Base-by-base conservation (phyloP, 1,140 invertebrate species). In the Hyphantria cunea region DNA sequence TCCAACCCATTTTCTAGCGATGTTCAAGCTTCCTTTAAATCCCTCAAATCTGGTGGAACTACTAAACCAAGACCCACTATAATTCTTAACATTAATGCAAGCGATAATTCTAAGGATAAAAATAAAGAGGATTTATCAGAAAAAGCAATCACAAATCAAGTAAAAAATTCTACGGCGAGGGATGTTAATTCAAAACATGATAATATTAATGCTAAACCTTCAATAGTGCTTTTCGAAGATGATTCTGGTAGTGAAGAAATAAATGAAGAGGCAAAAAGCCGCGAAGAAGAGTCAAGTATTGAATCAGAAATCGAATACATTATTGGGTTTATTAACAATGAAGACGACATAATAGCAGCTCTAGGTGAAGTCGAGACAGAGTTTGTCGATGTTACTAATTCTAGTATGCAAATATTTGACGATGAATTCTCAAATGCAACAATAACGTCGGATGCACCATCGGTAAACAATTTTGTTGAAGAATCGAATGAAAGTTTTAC, bases 1-100 rank as follows among this genome's bases (percentile, higher is more conserved):
- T 12, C 34, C 9, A 72, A 66, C 6, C 75, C 82, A 10, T 87
- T 87, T 68, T 53, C 74, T 53, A 63, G 69, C 31, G 82, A 84
- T 31, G 77, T 86, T 0, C 76, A 75, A 65, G 25, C 63, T 0
- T 67, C 72, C 6, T 83, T 76, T 50, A 78, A 77, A 63, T 61
- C 44, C 17, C 54, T 77, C n/a, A 50, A 11, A 12, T 41, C 68
- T 45, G 39, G 42, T 25, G 52, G 45, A 10, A 54, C 37, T 6
- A 34, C 11, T 11, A 49, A 61, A 50, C 47, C 32, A 49, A 39
- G 45, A 13, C 42, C 41, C 39, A 32, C 31, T 2, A 13, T 49
- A 59, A 14, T 48, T 39, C 11, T 53, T 37, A 39, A 53, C 15
- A 8, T 25, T 9, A 14, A 10, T 32, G 0, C 32, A 25, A 9